phyloP scores from a whole-genome alignment of 2,797 vertebrate genomes.

The Bufotes viridis region DNA sequence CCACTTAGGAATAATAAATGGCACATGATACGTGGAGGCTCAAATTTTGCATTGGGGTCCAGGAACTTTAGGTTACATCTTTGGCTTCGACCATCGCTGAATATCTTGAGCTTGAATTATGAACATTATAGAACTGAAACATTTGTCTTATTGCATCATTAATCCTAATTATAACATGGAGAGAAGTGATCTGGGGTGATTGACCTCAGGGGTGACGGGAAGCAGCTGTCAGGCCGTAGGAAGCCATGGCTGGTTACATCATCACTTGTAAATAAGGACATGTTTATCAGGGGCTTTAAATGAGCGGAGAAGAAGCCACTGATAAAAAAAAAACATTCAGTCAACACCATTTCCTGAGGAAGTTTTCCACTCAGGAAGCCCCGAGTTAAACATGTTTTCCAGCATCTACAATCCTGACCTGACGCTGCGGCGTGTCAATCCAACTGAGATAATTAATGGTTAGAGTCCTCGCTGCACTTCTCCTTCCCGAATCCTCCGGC shows the following conservation, averaged over 20 bases:
- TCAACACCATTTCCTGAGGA: constrained; percentile 43
- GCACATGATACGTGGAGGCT: no score
- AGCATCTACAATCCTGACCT: constrained; percentile 47
- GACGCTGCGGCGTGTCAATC: constrained; percentile 52
- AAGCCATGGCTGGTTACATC: constrained; percentile 21
- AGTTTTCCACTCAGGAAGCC: constrained; percentile 57
- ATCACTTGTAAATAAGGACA: constrained; percentile 30
- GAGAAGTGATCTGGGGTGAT: not conserved
- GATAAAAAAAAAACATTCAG: constrained; percentile 36
- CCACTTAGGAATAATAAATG: no score
- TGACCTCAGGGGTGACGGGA: constrained; percentile 6
- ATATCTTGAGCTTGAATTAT: not conserved
- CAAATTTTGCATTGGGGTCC: no score
- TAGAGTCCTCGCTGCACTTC: not conserved
- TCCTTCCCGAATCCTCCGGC: constrained; percentile 19
- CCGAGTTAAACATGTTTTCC: constrained; percentile 39
- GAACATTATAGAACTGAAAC: not conserved
- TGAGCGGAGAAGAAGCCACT: constrained; percentile 24
- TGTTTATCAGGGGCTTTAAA: constrained; percentile 34
- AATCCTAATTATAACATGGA: not conserved
- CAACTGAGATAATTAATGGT: constrained; percentile 57
- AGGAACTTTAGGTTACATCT: no score
- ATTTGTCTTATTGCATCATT: not conserved
- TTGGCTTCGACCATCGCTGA: no score
- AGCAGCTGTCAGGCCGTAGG: constrained; percentile 33